A percentile compares a stretch with the other conserved stretches of the same genome.
phyloP scores from a whole-genome alignment of 2,888 invertebrate species.

The Drosophila peninsularis region DNA sequence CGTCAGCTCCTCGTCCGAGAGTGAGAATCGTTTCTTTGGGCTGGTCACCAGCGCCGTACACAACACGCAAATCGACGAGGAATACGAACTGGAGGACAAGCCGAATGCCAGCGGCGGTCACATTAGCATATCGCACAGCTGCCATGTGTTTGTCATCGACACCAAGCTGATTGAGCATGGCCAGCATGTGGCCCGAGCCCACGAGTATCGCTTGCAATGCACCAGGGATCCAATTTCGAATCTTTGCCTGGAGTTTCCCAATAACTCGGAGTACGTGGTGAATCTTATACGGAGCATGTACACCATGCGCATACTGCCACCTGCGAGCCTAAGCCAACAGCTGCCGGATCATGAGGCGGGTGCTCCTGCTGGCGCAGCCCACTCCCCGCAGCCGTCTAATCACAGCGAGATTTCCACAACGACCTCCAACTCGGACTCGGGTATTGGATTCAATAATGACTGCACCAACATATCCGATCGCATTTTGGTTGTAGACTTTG shows the following conservation, averaged over 20 bases:
- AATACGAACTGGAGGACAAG: constrained; percentile 71
- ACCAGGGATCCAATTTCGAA: constrained; percentile 91
- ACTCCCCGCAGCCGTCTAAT: constrained; percentile 94
- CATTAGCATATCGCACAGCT: constrained; percentile 91
- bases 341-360: constrained; percentile 64
- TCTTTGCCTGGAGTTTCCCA: constrained; percentile 95
- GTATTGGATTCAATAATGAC: constrained; percentile 96
- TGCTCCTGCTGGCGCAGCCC: constrained; percentile 85
- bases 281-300: constrained; percentile 91
- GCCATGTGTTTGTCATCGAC: constrained; percentile 97
- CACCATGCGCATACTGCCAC: constrained; percentile 86
- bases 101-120: constrained; percentile 54
- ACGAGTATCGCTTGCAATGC: constrained; percentile 93
- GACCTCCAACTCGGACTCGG: constrained; percentile 97
- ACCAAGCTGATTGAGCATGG: constrained; percentile 93
- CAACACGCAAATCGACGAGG: constrained; percentile 84
- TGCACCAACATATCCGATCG: constrained; percentile 93
- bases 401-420: constrained; percentile 92
- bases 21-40: constrained; percentile 96
- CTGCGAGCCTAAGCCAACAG: constrained; percentile 77
- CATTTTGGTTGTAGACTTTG: constrained; percentile 91
- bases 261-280: constrained; percentile 91
- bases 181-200: constrained; percentile 91
- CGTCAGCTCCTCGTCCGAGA: constrained; percentile 95
- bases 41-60: constrained; percentile 93